Percentiles rank a stretch among this genome's conserved stretches.
Conservation (phyloP, 1,140 invertebrate genomes). For the Penaeus japonicus region DNA sequence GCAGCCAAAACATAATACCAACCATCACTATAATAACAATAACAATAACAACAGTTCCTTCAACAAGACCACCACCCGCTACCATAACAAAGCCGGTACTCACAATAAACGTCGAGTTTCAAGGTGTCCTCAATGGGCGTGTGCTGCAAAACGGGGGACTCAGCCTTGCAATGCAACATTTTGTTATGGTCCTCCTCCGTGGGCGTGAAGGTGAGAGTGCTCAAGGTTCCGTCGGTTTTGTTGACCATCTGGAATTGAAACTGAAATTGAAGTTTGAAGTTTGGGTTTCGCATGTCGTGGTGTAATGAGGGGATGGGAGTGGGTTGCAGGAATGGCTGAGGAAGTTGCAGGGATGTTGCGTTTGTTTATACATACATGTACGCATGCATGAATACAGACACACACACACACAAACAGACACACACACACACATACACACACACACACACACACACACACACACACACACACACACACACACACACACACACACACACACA, state of each 20-base stretch:
- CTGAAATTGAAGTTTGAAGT: background rate
- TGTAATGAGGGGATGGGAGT: background rate
- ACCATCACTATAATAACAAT: too few species aligned
- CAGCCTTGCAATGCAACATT: conserved; percentile 62
- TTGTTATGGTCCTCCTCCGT: conserved; percentile 62
- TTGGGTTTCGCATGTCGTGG: background rate
- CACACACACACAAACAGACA: background rate
- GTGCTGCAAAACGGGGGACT: conserved; percentile 62
- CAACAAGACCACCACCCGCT: too few species aligned
- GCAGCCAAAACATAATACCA: too few species aligned
- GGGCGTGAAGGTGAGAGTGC: conserved; percentile 62
- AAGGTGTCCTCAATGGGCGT: conserved; percentile 62
- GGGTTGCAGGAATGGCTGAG: too few species aligned
- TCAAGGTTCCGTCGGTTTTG: conserved; percentile 62
- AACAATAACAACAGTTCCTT: too few species aligned
- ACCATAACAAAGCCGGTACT: conserved; percentile 57
- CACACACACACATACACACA: background rate
- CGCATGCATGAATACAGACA: background rate
- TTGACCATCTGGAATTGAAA: conserved; percentile 15
- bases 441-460: background rate
- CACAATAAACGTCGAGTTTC: conserved; percentile 64
- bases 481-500: conserved; percentile 37
- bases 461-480: conserved; percentile 15
- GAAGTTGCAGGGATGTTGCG: too few species aligned
- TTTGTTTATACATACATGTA: background rate